These are phyloP conservation scores for Lutraria lutraria DNA, from an alignment of 2,888 invertebrate species.

Conservation along the genomic window DNA sequence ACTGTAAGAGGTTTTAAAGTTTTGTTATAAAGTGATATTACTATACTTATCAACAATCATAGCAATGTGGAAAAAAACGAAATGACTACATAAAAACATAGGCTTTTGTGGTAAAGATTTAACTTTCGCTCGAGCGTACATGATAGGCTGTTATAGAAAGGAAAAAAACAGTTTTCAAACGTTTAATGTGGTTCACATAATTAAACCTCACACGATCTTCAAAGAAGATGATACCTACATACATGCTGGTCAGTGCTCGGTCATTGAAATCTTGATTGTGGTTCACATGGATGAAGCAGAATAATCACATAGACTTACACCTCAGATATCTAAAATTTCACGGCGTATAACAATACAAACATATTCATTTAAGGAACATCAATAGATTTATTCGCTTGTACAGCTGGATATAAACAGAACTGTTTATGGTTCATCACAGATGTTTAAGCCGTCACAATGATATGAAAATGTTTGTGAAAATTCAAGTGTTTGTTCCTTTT, in stretches of 20 bases:
- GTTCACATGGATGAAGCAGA: background rate
- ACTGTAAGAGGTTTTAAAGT: no score
- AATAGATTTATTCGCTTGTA: conserved; percentile 23
- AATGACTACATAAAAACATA: no score
- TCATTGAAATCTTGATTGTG: conserved; percentile 14
- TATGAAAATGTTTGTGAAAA: background rate
- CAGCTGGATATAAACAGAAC: background rate
- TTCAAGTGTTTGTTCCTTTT: conserved; percentile 6
- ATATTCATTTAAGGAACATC: conserved; percentile 12
- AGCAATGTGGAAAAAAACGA: no score
- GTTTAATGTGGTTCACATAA: conserved; percentile 14
- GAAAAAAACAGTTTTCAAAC: background rate
- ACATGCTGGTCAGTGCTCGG: conserved; percentile 15
- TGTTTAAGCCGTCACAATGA: background rate
- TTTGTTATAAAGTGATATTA: no score
- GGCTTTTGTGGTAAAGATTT: background rate
- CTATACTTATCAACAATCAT: no score
- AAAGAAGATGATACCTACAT: conserved; percentile 2
- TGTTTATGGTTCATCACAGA: conserved; percentile 21
- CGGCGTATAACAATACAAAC: conserved; percentile 23
- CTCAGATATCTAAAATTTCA: conserved; percentile 10
- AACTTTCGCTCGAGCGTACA: background rate
- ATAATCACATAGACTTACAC: background rate
- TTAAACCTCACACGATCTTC: conserved; percentile 18
- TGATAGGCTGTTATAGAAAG: background rate